These are phyloP conservation scores for Notodonta dromedarius DNA, from an alignment of 2,888 invertebrate genomes.

Conservation along the genomic window DNA sequence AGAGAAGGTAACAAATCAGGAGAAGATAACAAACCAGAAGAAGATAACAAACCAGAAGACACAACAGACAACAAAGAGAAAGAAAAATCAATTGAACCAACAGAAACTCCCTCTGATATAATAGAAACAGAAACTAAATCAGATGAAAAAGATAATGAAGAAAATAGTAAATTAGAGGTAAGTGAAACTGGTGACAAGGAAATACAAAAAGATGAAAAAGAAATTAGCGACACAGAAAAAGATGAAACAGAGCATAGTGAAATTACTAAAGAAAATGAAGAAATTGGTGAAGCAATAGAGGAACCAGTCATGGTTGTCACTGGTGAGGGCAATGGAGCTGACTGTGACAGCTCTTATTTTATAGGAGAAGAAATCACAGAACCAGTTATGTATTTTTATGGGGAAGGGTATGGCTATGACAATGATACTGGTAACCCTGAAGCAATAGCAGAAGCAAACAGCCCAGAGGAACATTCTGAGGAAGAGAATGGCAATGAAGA, in stretches of 20 bases:
- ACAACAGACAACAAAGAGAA: constrained; percentile 17
- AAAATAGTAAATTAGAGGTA: constrained; percentile 13
- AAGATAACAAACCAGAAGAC: constrained; percentile 18
- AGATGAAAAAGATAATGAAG: constrained; percentile 14
- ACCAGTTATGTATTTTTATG: constrained; percentile 87
- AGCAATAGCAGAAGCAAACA: constrained; percentile 55
- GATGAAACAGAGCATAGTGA: constrained; percentile 13
- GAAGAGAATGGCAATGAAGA: constrained; percentile 67
- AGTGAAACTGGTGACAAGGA: constrained; percentile 18
- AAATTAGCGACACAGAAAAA: constrained; percentile 17
- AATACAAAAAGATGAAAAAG: constrained; percentile 9
- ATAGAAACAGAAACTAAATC: neutral
- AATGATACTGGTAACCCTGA: constrained; percentile 90
- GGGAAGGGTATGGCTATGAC: constrained; percentile 89
- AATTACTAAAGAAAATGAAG: constrained; percentile 24
- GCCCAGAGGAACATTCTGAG: constrained; percentile 53
- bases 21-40: constrained; percentile 23
- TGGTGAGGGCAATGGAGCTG: constrained; percentile 88
- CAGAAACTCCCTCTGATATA: neutral
- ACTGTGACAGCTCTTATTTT: constrained; percentile 83
- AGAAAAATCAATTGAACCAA: constrained; percentile 6
- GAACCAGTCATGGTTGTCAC: constrained; percentile 89
- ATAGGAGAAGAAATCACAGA: constrained; percentile 90
- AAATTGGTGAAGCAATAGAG: constrained; percentile 87
- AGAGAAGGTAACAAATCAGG: constrained; percentile 7